Base-by-base conservation (phyloP, 2,797 vertebrate genomes). In the Halcyon badia region DNA sequence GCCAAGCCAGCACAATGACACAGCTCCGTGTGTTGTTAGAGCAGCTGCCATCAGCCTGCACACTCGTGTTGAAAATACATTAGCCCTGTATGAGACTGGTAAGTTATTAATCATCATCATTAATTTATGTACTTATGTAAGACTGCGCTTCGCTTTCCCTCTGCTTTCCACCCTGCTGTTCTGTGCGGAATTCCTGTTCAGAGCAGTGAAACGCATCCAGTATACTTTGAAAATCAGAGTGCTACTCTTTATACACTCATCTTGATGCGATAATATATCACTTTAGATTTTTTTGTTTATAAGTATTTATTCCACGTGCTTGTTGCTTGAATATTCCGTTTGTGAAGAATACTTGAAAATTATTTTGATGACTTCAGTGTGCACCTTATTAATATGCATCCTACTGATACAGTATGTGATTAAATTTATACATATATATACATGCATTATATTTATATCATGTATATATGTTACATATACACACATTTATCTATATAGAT, bases 121-220 rank as follows among this genome's bases (percentile, higher is more conserved):
- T 95, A 93, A 83, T 94, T 92, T 52, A 89, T 42, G 72, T n/a
- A 76, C 82, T 89, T 91, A 87, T 19, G 22, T 72, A 79, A 94
- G 75, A 75, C 6, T 54, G 48, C 1, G 3, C 78, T 94, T 88
- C 42, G 30, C 28, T 79, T 93, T 87, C 80, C 61, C 70, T 75
- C 84, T 72, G 79, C 61, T 83, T 95, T 88, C 79, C 35, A 76
- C 54, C 65, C 26, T 78, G 69, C 65, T 92, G 52, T 83, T 94
- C n/a, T 92, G 57, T 39, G 61, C 22, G 65, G 69, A 83, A 78
- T 87, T 89, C 51, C 46, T 81, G 39, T 75, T 89, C 39, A 46
- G 24, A 52, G 20, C 12, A 85, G 22, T n/a, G 13, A 77, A 79
- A 85, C 21, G 22, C 30, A 52, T 8, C 0, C 1, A 92, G 24